Evolutionary conservation across 2,888 invertebrate genomes (phyloP), one percentile per base, ranked within the genome.

Genomic region (Zootermopsis nevadensis): DNA sequence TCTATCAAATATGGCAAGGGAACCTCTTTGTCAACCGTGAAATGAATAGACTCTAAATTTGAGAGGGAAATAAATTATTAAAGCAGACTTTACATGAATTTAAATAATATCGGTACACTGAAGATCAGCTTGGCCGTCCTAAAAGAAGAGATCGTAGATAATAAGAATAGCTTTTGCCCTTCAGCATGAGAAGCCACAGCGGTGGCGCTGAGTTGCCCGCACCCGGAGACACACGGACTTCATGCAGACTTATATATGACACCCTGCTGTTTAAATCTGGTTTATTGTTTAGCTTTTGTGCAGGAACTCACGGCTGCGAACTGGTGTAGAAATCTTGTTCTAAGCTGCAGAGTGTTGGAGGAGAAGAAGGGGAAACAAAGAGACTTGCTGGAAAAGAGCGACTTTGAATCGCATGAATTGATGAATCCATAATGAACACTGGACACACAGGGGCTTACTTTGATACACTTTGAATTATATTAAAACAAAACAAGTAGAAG

Each of bases 391-490:
- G 74, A 24, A 74, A 38, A 74, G 74, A 38, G 74, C n/a, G 38
- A 33, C 74, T 74, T 74, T 74, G 74, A 74, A 33, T 74, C 38
- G 31, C 74, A 33, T 81, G 81, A 81, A 81, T 81, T 81, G 81
- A 81, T 81, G 81, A 81, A 81, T 72, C 81, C 53, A 53, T 81
- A 81, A 81, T 81, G 81, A 81, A 67, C 72, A 67, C 24, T 38
- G 66, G 60, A 55, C 79, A 66, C 27, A 67, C 38, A 80, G 38
- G 19, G 69, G 27, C 69, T 81, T 48, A 69, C n/a, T 81, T 60
- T 79, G 79, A 79, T 79, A 79, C 35, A n/a, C 60, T 66, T 74
- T 79, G 79, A 79, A 60, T 60, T 79, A 79, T 79, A 66, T 55
- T 38, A 33, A 38, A 38, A 24, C 6, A 74, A 38, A 74, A 74